A percentile compares a stretch with the other conserved stretches of the same genome.
phyloP scores from a whole-genome alignment of 1,140 invertebrate species.

The Leptopilina clavipes region DNA sequence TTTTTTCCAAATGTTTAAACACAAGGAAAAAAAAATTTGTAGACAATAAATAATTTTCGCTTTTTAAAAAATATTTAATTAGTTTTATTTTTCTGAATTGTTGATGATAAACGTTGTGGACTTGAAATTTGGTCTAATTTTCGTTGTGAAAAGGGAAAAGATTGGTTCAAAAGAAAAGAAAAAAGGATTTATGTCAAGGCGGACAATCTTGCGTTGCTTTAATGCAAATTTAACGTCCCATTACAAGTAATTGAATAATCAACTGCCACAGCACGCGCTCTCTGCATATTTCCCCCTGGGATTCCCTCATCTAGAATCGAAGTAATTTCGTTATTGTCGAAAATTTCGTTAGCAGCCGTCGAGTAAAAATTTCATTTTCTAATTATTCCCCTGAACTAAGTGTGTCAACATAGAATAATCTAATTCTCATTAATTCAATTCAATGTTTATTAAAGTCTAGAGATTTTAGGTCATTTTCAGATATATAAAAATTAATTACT shows the following conservation, averaged over 20 bases:
- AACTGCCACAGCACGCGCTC: slow-evolving; percentile 48
- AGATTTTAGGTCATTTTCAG: background rate
- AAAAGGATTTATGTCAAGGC: slow-evolving; percentile 44
- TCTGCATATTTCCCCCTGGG: slow-evolving; percentile 48
- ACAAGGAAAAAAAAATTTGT: too few relatives aligned
- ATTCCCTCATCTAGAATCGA: slow-evolving; percentile 42
- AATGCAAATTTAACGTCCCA: slow-evolving; percentile 55
- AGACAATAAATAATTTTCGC: too few relatives aligned
- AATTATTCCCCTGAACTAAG: background rate
- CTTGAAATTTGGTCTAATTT: too few relatives aligned
- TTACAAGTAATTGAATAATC: slow-evolving; percentile 58
- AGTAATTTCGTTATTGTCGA: slow-evolving; percentile 49
- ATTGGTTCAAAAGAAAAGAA: background rate
- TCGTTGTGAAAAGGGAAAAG: too few relatives aligned
- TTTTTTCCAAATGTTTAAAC: too few relatives aligned
- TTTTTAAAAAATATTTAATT: too few relatives aligned
- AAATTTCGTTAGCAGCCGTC: slow-evolving; percentile 45
- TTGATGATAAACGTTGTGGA: too few relatives aligned
- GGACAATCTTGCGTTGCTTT: slow-evolving; percentile 50
- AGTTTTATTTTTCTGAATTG: too few relatives aligned
- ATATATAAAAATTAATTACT: too few relatives aligned
- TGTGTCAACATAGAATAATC: background rate
- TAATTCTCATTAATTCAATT: background rate
- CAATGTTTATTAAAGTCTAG: background rate
- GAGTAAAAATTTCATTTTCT: slow-evolving; percentile 45